These are phyloP conservation scores for Limnodromus scolopaceus DNA, from an alignment of 2,797 vertebrate genomes.

Conservation along the genomic window DNA sequence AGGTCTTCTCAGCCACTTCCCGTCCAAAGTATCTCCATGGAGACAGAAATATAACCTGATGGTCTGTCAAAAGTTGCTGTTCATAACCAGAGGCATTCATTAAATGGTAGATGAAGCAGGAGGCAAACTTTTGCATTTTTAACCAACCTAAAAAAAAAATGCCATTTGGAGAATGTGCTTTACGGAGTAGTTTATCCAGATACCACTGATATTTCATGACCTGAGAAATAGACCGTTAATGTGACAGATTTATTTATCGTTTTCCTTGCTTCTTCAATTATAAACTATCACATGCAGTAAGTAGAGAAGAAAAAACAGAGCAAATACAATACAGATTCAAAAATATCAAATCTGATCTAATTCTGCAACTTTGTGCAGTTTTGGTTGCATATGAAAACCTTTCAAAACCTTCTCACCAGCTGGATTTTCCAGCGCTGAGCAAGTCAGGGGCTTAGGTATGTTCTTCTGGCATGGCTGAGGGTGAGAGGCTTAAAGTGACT, in stretches of 20 bases:
- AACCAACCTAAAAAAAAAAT: not conserved
- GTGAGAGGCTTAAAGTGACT: not conserved
- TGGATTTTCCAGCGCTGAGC: not conserved
- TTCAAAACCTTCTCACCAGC: not conserved
- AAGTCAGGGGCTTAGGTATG: not conserved
- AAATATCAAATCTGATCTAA: accelerated
- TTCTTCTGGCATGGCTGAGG: not conserved
- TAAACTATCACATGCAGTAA: accelerated
- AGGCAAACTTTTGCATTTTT: conserved; percentile 42
- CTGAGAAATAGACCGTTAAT: not conserved
- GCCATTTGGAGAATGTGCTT: not conserved
- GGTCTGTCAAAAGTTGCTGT: conserved; percentile 19
- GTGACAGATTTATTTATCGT: not conserved
- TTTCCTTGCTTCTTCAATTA: not conserved
- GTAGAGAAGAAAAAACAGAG: not conserved
- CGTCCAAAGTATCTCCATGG: conserved; percentile 61
- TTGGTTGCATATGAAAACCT: accelerated
- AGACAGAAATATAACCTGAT: conserved; percentile 57
- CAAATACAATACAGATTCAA: accelerated
- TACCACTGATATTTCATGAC: not conserved
- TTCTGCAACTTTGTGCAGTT: not conserved
- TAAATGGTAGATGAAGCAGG: conserved; percentile 40
- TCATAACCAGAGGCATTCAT: conserved; percentile 42
- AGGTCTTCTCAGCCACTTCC: conserved; percentile 61
- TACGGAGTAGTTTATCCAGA: not conserved